Base-by-base conservation (phyloP, 2,113 vertebrate genomes). In the Entomyzon cyanotis region DNA sequence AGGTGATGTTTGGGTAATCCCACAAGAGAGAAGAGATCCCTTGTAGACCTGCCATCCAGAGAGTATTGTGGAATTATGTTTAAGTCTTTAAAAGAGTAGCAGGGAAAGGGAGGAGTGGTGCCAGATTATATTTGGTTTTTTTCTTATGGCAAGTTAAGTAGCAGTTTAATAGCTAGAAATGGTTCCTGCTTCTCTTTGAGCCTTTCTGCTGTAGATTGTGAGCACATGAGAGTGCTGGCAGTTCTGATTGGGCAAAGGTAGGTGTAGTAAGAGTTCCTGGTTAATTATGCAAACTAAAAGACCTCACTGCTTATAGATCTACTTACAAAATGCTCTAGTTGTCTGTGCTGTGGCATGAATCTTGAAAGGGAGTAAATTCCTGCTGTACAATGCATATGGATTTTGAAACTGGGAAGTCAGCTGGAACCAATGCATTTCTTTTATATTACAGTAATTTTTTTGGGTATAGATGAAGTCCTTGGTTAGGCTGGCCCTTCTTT, bases 1-100 rank as follows among this genome's bases (percentile, higher is more conserved):
- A 7, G 35, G 31, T 68, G 63, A 41, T 62, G 25, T 69, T 60
- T 84, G 55, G 37, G 23, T 87, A 70, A 30, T 76, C 27, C 11
- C 13, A 23, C 0, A 0, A 14, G 10, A 52, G 55, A 55, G 49
- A 15, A 41, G 41, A 77, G 56, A 18, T 86, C 31, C 15, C 5
- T 9, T 1, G 25, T 59, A 84, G 60, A 42, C 15, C 37, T 76
- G 25, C 49, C 22, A 21, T 82, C 17, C 37, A 24, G 44, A 27
- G 25, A 60, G 7, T 23, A 7, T 46, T 76, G 37, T 83, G 37
- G 59, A 79, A 56, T 73, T n/a, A 50, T 28, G 18, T 68, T 47
- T 23, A 55, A 79, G 7, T 22, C 4, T 1, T 44, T 37, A 24
- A n/a, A 76, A 80, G 46, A 41, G 3, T 58, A 60, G 25, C 55